Base-by-base conservation (phyloP, 92 coral and sea anemone genomes). In the Epizoanthus rinbou region DNA sequence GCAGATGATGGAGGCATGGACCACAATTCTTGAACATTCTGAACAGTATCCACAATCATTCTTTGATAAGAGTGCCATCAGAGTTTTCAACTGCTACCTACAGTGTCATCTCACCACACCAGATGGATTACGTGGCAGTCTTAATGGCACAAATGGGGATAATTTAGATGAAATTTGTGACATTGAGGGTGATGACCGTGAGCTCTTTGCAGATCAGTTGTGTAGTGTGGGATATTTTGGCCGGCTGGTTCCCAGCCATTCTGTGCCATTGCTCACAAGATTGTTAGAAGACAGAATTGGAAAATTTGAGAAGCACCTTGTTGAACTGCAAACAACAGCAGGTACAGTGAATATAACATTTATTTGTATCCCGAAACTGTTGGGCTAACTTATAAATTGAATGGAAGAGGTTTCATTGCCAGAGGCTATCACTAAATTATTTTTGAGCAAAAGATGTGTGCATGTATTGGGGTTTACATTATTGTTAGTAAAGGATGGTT, bases 151-250 rank as follows among this genome's bases (percentile, higher is more conserved):
- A 9, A 37, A 47, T 33, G 88, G 90, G 25, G 83, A 93, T 8
- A 86, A 93, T 73, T 60, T 95, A 74, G 97, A 95, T 82, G 98
- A 95, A 80, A 91, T 95, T 37, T 94, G 95, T 86, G 98, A 95
- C 64, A 88, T 93, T n/a, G 94, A 94, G 63, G 91, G 93, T 67
- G 97, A 92, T 50, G 98, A 95, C 68, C 81, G 93, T 41, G 98
- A 95, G 52, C 87, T 93, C n/a, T 95, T 93, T 86, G 91, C 90
- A 3, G 98, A 90, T 19, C 98, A 95, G 89, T 50, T 95, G 67
- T 95, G 95, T 24, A 91, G 94, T 68, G 76, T 95, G 7, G 98
- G 98, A 14, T 73, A 79, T 76, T 88, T 95, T 67, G 98, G 94
- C 28, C 95, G 98, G 18, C 82, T 93, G 66, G 84, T 91, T 58